Evolutionary conservation across 2,113 vertebrate genomes (phyloP), one percentile per base, ranked within the genome.

Genomic region (Fukomys damarensis): DNA sequence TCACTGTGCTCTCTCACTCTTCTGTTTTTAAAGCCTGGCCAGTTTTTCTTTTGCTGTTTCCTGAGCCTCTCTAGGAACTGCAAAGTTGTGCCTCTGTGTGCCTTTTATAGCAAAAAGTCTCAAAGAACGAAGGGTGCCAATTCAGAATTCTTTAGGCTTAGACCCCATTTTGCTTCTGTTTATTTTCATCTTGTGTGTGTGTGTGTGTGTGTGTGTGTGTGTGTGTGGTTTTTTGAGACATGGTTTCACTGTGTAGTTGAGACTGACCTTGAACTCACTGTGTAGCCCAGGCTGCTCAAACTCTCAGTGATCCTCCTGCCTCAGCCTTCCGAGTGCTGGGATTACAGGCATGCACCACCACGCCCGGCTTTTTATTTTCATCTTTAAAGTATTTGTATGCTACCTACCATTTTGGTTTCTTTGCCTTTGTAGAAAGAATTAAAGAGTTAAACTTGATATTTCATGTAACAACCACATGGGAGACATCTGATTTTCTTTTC

Each of bases 41-140:
- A 5, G 46, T 86, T 41, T 90, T 56, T 96, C 30, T 96, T 87
- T n/a, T n/a, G 82, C 86, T 96, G 26, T 92, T 86, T 83, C 49
- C 43, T 12, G 2, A 89, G 30, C 58, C 22, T 89, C 65, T 95
- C 59, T 9, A 66, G 81, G 54, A 74, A 70, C 74, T 82, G n/a
- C 43, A 86, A 58, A 86, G 66, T 82, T 83, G 54, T 89, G 17
- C 77, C 94, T 61, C 6, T 86, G 49, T 85, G 56, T 70, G 82
- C 49, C 68, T 94, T 93, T 79, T 43, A 70, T n/a, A 72, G 79
- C 80, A 85, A 66, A 49, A 46, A 19, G 35, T 93, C 30, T 79
- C 35, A 76, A 81, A 74, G 76, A 66, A 17, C 14, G 41, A 66
- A 83, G 65, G 68, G 35, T 13, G 77, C 26, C 72, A 19, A 56